phyloP scores from a whole-genome alignment of 2,888 invertebrate species.

The Harmothoe impar region DNA sequence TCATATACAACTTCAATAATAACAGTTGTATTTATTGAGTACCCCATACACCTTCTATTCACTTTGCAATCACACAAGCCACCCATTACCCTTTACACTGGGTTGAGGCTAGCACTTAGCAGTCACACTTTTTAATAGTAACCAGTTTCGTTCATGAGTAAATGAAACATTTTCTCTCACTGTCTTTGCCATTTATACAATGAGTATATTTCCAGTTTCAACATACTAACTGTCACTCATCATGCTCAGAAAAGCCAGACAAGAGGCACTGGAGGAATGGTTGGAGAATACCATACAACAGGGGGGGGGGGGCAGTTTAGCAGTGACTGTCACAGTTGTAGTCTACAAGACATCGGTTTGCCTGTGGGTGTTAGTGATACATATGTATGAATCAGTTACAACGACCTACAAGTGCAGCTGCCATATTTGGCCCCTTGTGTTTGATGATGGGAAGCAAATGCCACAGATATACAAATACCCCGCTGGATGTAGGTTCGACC shows the following conservation, averaged over 20 bases:
- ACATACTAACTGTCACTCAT: not conserved
- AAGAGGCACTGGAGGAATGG: not conserved
- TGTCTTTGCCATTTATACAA: not conserved
- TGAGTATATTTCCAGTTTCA: not conserved
- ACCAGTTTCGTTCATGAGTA: too few relatives aligned
- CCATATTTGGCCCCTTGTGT: conserved; percentile 41
- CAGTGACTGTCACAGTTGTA: not conserved
- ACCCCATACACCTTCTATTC: not conserved
- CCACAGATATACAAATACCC: conserved; percentile 21
- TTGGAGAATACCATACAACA: not conserved
- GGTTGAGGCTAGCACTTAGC: too few relatives aligned
- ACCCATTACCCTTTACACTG: not conserved
- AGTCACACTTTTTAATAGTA: too few relatives aligned
- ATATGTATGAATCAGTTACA: not conserved
- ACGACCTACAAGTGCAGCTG: conserved; percentile 41
- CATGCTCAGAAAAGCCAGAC: not conserved
- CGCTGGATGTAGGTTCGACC: conserved; percentile 26
- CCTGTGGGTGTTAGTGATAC: too few relatives aligned
- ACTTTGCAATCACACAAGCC: too few relatives aligned
- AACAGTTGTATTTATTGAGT: not conserved
- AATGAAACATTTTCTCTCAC: too few relatives aligned
- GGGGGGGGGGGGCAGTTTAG: not conserved
- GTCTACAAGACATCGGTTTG: not conserved
- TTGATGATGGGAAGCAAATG: conserved; percentile 3
- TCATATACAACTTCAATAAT: not conserved